These are phyloP conservation scores for Dasypus novemcinctus DNA, from an alignment of 2,113 vertebrate species.

Conservation along the genomic window DNA sequence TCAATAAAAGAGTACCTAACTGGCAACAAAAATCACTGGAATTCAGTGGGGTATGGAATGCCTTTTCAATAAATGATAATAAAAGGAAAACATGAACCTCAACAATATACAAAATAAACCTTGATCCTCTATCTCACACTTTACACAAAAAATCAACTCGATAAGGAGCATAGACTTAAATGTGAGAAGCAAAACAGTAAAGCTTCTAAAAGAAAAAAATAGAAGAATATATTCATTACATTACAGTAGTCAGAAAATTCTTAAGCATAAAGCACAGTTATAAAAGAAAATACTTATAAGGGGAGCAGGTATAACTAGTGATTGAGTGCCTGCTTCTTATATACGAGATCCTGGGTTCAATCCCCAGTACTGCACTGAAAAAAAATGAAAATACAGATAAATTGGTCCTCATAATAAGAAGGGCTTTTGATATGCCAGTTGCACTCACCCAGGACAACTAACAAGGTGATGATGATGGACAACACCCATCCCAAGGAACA, in stretches of 20 bases:
- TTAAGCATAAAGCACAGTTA: not conserved
- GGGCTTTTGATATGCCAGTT: not conserved
- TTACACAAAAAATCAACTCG: not conserved
- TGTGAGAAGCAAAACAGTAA: not conserved
- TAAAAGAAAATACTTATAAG: not conserved
- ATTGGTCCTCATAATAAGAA: not conserved
- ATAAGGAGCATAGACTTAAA: not conserved
- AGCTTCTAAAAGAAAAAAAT: conserved; percentile 4
- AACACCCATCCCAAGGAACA: no score
- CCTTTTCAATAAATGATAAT: not conserved
- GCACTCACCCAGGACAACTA: no score
- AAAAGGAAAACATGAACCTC: not conserved
- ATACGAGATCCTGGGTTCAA: no score
- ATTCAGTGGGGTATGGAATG: not conserved
- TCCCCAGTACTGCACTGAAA: no score
- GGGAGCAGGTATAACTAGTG: no score
- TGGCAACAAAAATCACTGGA: not conserved
- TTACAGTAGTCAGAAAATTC: not conserved
- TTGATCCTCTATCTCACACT: not conserved
- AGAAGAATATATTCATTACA: not conserved
- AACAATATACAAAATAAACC: not conserved
- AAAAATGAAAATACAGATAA: not conserved
- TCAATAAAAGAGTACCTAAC: not conserved
- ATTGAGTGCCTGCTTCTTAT: no score
- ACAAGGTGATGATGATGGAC: no score